Evolutionary conservation across 2,113 vertebrate genomes (phyloP).

Genomic region (Pyxicephalus adspersus): DNA sequence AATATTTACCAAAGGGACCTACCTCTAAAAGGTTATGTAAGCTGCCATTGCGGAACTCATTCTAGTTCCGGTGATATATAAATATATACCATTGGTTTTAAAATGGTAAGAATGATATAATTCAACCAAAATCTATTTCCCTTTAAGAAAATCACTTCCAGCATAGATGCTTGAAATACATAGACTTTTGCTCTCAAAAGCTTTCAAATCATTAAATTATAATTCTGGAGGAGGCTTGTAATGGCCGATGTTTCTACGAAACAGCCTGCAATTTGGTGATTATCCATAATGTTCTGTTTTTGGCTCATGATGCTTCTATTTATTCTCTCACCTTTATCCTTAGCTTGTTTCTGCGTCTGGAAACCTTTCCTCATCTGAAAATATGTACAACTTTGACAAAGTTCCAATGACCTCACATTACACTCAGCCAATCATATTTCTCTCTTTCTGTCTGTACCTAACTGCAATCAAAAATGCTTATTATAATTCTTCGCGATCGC

Average conservation of each 20-base stretch:
- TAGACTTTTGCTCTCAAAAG: not conserved
- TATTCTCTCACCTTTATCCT: not conserved
- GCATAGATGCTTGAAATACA: too few relatives aligned
- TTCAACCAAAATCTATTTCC: too few relatives aligned
- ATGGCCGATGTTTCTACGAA: not conserved
- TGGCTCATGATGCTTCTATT: not conserved
- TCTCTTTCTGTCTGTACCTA: not conserved
- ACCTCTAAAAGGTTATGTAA: too few relatives aligned
- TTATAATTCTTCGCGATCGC: not conserved
- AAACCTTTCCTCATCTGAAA: not conserved
- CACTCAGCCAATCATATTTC: not conserved
- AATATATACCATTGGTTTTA: too few relatives aligned
- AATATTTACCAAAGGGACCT: too few relatives aligned
- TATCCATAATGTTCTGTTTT: conserved; percentile 21
- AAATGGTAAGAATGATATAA: too few relatives aligned
- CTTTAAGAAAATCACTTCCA: too few relatives aligned
- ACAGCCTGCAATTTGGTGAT: not conserved
- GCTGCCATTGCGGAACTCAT: too few relatives aligned
- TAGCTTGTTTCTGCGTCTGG: not conserved
- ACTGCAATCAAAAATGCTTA: not conserved
- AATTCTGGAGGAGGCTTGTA: not conserved
- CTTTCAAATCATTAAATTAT: conserved; percentile 5
- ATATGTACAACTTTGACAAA: not conserved
- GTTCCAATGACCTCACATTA: not conserved
- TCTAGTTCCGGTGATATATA: too few relatives aligned